Percentiles rank a stretch among this genome's conserved stretches.
These are phyloP conservation scores for Muscina levida DNA, from an alignment of 2,888 invertebrate genomes.

Conservation along the genomic window DNA sequence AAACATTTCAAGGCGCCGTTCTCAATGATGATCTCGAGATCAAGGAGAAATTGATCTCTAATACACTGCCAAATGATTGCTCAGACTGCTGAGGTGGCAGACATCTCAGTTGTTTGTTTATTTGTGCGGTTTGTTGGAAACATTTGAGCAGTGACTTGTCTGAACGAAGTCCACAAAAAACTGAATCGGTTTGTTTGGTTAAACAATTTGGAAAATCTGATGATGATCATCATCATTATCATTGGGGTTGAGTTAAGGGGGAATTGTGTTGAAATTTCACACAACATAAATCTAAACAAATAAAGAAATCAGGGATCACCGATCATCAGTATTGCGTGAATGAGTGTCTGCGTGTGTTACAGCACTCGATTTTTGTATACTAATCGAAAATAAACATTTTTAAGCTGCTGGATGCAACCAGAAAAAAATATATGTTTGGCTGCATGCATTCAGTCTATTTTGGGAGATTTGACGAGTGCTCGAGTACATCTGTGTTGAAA, in stretches of 20 bases:
- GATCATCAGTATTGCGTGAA: conserved; percentile 12
- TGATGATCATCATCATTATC: no score
- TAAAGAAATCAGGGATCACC: no score
- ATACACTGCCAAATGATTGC: conserved; percentile 3
- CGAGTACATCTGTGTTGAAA: conserved; percentile 18
- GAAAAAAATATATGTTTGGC: conserved; percentile 7
- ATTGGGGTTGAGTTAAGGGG: no score
- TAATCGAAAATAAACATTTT: background rate
- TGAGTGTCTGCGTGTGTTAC: background rate
- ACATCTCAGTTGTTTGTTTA: background rate
- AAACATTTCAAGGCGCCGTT: background rate
- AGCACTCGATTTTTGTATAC: no score
- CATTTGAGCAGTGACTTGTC: conserved; percentile 9
- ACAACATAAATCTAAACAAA: conserved; percentile 53
- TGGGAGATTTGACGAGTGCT: conserved; percentile 12
- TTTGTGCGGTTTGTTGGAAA: background rate
- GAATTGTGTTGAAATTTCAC: conserved; percentile 44
- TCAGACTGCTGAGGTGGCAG: background rate
- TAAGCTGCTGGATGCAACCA: background rate
- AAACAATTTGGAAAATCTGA: no score
- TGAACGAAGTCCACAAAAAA: background rate
- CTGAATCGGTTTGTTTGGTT: no score
- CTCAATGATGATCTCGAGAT: background rate
- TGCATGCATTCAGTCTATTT: conserved; percentile 6
- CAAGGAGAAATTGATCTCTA: conserved; percentile 6